Conservation (phyloP, 2,888 invertebrate genomes). For the Molanna angustata region DNA sequence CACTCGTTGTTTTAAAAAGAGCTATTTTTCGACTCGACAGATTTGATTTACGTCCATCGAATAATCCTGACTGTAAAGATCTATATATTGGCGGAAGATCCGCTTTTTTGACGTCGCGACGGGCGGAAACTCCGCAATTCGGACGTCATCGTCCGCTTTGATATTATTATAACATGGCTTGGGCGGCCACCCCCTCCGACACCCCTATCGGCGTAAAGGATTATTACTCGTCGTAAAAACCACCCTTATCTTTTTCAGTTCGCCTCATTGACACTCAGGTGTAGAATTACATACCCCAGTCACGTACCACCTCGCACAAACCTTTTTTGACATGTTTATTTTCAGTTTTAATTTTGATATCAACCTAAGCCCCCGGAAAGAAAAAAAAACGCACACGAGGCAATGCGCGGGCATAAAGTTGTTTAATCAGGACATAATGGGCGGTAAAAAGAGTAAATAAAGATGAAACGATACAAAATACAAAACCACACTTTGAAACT, state of each 20-base stretch:
- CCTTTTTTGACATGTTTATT: slow-evolving; percentile 30
- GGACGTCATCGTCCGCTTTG: too few species aligned
- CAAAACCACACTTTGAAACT: too few species aligned
- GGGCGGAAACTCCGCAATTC: too few species aligned
- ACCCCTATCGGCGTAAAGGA: neutral
- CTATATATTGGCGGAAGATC: too few species aligned
- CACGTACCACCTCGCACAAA: slow-evolving; percentile 15
- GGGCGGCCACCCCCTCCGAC: too few species aligned
- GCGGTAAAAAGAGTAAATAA: slow-evolving; percentile 25
- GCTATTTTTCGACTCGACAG: too few species aligned
- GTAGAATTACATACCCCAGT: slow-evolving; percentile 24
- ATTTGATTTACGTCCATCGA: too few species aligned
- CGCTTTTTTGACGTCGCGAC: too few species aligned
- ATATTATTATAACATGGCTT: too few species aligned
- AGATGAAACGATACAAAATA: slow-evolving; percentile 5
- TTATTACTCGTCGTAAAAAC: neutral
- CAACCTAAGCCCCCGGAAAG: slow-evolving; percentile 12
- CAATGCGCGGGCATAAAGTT: slow-evolving; percentile 23
- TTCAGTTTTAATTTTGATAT: slow-evolving; percentile 31
- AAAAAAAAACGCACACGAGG: slow-evolving; percentile 21
- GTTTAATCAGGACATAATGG: slow-evolving; percentile 31
- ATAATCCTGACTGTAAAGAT: too few species aligned
- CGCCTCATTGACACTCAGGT: slow-evolving; percentile 18
- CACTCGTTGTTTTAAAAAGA: too few species aligned
- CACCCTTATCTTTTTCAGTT: neutral